These are phyloP conservation scores for Tragelaphus imberbis DNA, from an alignment of 2,113 vertebrate genomes.

Conservation along the genomic window DNA sequence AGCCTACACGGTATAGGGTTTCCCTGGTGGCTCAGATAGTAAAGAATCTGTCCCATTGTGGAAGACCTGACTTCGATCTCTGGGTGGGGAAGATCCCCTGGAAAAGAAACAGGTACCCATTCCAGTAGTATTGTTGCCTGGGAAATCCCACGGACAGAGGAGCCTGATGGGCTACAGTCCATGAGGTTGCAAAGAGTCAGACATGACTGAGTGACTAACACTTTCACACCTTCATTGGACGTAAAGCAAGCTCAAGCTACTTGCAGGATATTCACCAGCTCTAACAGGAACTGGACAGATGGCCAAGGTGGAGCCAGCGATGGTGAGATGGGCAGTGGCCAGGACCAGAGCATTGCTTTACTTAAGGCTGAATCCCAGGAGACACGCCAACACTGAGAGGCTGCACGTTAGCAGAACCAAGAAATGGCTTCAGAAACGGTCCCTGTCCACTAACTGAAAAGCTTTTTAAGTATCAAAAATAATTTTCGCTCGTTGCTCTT, in stretches of 20 bases:
- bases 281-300: rapidly evolving
- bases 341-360: background rate
- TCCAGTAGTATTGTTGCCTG: background rate
- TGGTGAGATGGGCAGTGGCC: rapidly evolving
- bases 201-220: background rate
- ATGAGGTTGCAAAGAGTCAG: background rate
- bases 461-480: background rate
- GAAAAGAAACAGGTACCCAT: background rate
- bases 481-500: background rate
- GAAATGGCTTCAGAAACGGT: background rate
- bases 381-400: rapidly evolving
- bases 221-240: background rate
- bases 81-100: background rate
- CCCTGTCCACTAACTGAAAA: too few relatives aligned
- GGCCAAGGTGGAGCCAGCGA: background rate
- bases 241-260: background rate
- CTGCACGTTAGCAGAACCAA: background rate
- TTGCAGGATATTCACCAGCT: rapidly evolving
- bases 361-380: background rate
- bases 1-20: background rate
- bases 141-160: background rate
- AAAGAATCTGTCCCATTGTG: background rate
- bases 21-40: background rate
- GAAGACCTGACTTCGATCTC: background rate
- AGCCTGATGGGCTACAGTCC: background rate